Base-by-base conservation (phyloP, 2,888 invertebrate genomes). In the Papilio protenor region DNA sequence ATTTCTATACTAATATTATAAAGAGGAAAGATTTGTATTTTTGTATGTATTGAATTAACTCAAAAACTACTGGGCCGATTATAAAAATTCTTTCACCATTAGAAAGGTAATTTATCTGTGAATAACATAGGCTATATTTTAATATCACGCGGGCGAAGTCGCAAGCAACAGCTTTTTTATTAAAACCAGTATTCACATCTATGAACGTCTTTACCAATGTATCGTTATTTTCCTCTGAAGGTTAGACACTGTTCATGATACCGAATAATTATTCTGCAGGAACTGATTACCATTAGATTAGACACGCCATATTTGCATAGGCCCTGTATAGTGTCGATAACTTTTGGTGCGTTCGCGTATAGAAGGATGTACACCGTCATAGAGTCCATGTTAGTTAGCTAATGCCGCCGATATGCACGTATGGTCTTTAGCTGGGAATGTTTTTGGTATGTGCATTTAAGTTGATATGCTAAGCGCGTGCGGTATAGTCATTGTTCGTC, bases 401-500 rank as follows among this genome's bases (percentile, higher is more conserved):
- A 33, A 73, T 69, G 64, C 78, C n/a, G 33, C 75, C 33, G 78
- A 69, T 78, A 78, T 70, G 73, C 77, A 83, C 84, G 81, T 83
- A 83, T 81, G 81, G 81, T 73, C 77, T 81, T 82, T 79, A 82
- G 80, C 78, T 73, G 79, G 73, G 76, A 73, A 84, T 82, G 84
- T 81, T 83, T 85, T 84, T 80, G 85, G 83, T 84, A 81, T 85
- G 85, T 86, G 83, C 85, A 85, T 82, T 80, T 81, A 82, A 77
- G 82, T 88, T 88, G 81, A 77, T 82, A 89, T 89, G 82, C 89
- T 80, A 80, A 81, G 79, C 79, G 79, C 86, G 85, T 86, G 75
- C 55, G 27, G 33, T 52, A 55, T 81, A 84, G 82, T 87, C 87
- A 89, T 89, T 88, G 88, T 87, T 83, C 82, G 79, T 81, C 81